Percentiles rank a stretch among this genome's conserved stretches.
These are phyloP conservation scores for Phrynocephalus vlangalii DNA, from an alignment of 2,797 vertebrate genomes.

Conservation along the genomic window DNA sequence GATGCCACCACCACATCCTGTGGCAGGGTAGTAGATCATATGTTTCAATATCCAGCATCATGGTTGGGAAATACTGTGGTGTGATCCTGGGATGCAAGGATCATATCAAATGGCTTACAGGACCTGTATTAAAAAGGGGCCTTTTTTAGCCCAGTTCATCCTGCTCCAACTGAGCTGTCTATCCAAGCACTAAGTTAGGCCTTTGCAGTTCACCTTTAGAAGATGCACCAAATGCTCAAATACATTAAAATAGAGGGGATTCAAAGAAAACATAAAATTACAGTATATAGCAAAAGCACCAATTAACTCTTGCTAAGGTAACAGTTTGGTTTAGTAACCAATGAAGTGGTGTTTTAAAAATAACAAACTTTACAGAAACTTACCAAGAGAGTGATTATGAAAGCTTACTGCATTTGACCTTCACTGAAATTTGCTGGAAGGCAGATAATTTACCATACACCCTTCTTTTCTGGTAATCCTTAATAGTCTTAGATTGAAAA, in stretches of 20 bases:
- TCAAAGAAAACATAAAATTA: slow-evolving; percentile 64
- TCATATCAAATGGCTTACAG: too few relatives aligned
- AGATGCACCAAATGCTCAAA: slow-evolving; percentile 54
- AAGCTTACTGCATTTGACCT: slow-evolving; percentile 63
- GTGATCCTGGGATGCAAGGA: too few relatives aligned
- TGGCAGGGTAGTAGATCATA: neutral
- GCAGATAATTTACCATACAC: slow-evolving; percentile 61
- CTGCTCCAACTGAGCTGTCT: too few relatives aligned
- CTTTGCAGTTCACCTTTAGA: slow-evolving; percentile 41
- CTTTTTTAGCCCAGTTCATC: too few relatives aligned
- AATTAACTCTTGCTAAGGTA: slow-evolving; percentile 68
- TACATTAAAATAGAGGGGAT: slow-evolving; percentile 49
- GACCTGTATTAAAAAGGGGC: too few relatives aligned
- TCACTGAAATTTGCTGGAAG: slow-evolving; percentile 71
- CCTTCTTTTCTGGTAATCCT: slow-evolving; percentile 59
- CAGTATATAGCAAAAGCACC: slow-evolving; percentile 65
- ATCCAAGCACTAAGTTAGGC: too few relatives aligned
- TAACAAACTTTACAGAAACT: slow-evolving; percentile 67
- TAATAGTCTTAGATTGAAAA: slow-evolving; percentile 65
- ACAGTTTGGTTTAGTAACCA: slow-evolving; percentile 71
- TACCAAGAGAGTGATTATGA: slow-evolving; percentile 68
- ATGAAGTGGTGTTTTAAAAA: slow-evolving; percentile 69
- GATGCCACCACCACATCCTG: too few relatives aligned
- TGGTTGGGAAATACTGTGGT: too few relatives aligned
- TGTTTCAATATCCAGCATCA: neutral